These are phyloP conservation scores for Chloropsis cyanopogon DNA, from an alignment of 2,113 vertebrate species.

Conservation along the genomic window DNA sequence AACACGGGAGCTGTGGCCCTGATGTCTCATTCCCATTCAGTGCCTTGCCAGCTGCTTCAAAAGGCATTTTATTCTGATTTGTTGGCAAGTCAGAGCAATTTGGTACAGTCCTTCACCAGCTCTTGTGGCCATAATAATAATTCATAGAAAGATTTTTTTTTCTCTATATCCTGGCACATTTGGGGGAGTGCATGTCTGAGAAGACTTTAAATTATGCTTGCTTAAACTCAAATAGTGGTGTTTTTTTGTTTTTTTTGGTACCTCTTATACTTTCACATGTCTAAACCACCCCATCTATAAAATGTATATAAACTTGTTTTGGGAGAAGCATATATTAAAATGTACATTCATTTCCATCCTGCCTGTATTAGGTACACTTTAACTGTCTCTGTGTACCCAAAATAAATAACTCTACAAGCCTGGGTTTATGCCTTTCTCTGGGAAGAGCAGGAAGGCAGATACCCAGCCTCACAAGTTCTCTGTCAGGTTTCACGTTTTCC, in stretches of 20 bases:
- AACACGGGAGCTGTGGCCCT: not conserved
- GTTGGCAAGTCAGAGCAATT: not conserved
- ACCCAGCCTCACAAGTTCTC: not conserved
- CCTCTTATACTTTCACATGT: not conserved
- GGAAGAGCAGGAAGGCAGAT: not conserved
- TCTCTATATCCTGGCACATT: not conserved
- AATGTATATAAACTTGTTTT: not conserved
- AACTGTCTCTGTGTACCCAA: not conserved
- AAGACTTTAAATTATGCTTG: slow-evolving; percentile 6
- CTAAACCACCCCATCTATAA: not conserved
- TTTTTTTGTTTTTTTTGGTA: not conserved
- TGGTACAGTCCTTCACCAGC: not conserved
- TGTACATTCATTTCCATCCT: not conserved
- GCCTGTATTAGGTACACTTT: not conserved
- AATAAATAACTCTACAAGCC: not conserved
- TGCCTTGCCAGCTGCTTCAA: not conserved
- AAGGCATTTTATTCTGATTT: not conserved
- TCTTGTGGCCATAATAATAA: not conserved
- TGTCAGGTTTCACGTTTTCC: not conserved
- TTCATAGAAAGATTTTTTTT: not conserved
- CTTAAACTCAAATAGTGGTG: not conserved
- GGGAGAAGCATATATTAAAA: not conserved
- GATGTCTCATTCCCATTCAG: not conserved
- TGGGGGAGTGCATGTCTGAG: not conserved
- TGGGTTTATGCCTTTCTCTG: not conserved